A percentile compares a stretch with the other conserved stretches of the same genome.
These are phyloP conservation scores for Eidolon helvum DNA, from an alignment of 2,113 vertebrate species.

Conservation along the genomic window DNA sequence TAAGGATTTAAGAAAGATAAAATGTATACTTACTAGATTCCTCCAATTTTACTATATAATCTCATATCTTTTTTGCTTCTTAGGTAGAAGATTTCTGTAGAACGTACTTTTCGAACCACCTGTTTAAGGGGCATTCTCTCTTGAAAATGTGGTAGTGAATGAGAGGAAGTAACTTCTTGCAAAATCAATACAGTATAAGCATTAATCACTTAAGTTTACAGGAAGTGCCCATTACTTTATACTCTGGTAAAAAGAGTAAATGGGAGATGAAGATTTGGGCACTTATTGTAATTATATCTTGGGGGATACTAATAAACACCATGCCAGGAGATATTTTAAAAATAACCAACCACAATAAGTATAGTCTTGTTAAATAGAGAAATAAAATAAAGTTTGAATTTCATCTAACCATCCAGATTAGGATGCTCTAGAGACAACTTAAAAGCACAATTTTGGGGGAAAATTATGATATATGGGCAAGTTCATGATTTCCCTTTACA, in stretches of 20 bases:
- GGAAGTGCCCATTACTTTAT: neutral
- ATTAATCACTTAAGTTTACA: neutral
- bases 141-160: neutral
- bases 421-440: neutral
- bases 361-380: neutral
- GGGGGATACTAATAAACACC: neutral
- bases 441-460: neutral
- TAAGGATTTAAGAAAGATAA: neutral
- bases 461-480: neutral
- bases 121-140: neutral
- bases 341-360: neutral
- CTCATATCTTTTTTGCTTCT: neutral
- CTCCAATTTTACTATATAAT: neutral
- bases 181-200: slow-evolving; percentile 34
- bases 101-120: neutral
- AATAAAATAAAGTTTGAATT: slow-evolving; percentile 1
- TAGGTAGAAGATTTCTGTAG: neutral
- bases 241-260: neutral
- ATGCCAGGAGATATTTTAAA: neutral
- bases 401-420: neutral
- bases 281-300: neutral
- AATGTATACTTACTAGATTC: neutral
- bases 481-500: neutral
- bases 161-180: neutral
- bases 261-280: neutral